phyloP scores from a whole-genome alignment of 2,113 vertebrate genomes.

The Epinephelus cyanopodus region DNA sequence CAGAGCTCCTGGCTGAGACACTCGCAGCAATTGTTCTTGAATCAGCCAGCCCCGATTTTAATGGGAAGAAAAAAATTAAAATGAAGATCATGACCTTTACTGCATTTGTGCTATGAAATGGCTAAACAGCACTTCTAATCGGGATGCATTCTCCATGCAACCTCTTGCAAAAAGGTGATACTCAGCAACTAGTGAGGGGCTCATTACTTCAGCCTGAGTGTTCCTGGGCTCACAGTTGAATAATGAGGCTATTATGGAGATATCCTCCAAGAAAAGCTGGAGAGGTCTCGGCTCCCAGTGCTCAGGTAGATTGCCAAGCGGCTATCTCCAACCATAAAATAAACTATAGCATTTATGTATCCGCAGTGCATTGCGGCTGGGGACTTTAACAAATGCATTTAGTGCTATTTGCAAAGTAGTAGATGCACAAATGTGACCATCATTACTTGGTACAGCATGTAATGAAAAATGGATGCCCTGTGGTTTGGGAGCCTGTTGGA shows the following conservation, averaged over 20 bases:
- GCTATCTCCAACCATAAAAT: conserved; percentile 62
- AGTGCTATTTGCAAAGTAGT: conserved; percentile 40
- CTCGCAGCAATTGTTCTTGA: conserved; percentile 21
- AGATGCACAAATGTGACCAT: conserved; percentile 46
- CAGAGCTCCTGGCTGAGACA: neutral
- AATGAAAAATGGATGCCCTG: conserved; percentile 62
- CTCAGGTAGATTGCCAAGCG: conserved; percentile 54
- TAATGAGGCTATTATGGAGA: conserved; percentile 86
- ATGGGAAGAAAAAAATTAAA: neutral
- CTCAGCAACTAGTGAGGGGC: conserved; percentile 78
- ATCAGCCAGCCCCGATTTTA: conserved; percentile 8
- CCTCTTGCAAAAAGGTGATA: conserved; percentile 72
- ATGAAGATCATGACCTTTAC: conserved; percentile 47
- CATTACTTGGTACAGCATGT: conserved; percentile 24
- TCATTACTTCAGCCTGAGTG: conserved; percentile 80
- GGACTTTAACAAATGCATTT: conserved; percentile 46
- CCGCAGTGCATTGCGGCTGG: conserved; percentile 8
- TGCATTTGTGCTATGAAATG: conserved; percentile 46
- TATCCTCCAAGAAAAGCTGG: conserved; percentile 72
- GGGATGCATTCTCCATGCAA: conserved; percentile 70
- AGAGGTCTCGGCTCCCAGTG: conserved; percentile 68
- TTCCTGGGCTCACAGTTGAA: conserved; percentile 77
- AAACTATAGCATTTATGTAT: conserved; percentile 40
- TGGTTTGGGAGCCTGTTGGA: conserved; percentile 28
- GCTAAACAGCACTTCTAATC: conserved; percentile 66